Evolutionary conservation across 2,113 vertebrate genomes (phyloP).

Genomic region (Ptilorrhoa leucosticta): DNA sequence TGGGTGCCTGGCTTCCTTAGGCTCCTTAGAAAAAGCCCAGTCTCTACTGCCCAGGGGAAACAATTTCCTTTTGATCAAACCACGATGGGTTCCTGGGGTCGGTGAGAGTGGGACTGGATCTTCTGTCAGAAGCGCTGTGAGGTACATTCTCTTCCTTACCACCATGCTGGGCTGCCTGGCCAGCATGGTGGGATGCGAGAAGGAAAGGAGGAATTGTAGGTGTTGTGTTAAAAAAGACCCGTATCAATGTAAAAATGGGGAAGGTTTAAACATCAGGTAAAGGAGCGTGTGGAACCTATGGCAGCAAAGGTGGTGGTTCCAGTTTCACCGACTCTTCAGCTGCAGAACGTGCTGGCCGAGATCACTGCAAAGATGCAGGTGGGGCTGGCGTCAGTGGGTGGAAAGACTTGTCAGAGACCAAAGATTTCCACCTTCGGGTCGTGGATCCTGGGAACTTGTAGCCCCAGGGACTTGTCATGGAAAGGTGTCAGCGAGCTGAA

Average conservation of each 20-base stretch:
- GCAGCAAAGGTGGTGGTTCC: not conserved
- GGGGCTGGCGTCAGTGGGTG: not conserved
- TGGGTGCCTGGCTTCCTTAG: not conserved
- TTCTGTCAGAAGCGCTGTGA: not conserved
- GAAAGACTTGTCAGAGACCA: not conserved
- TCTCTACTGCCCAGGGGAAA: not conserved
- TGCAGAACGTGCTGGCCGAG: not conserved
- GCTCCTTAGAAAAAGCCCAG: not conserved
- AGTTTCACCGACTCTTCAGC: not conserved
- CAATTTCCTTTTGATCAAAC: not conserved
- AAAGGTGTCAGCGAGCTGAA: not conserved
- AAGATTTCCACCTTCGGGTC: not conserved
- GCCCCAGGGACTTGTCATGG: not conserved
- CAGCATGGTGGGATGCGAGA: fast-evolving
- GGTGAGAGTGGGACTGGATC: not conserved
- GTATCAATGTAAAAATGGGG: not conserved
- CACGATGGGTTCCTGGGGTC: fast-evolving
- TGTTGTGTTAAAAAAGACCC: not conserved
- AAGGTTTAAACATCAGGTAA: not conserved
- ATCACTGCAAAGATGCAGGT: not conserved
- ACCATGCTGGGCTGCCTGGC: not conserved
- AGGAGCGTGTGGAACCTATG: not conserved
- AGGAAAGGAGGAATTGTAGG: not conserved
- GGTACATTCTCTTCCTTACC: not conserved
- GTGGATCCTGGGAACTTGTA: not conserved